Base-by-base conservation (phyloP, 1,140 invertebrate species). In the Hylaeus volcanicus region DNA sequence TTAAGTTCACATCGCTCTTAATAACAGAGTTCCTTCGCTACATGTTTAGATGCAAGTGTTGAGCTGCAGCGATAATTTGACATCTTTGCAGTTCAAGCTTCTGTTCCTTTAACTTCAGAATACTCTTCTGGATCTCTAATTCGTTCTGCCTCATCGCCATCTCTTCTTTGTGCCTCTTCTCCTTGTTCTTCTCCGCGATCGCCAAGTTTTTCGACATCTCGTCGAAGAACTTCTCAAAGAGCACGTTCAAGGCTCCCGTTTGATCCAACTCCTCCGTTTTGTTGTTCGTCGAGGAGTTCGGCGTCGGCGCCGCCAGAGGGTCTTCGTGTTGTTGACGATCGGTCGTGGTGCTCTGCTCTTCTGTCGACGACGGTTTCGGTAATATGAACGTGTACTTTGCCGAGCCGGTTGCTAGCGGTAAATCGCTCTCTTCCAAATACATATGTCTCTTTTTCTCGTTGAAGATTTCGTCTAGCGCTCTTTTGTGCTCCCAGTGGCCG, bases 401-500 rank as follows among this genome's bases (percentile, higher is more conserved):
- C 0, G 88, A 86, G 12, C 74, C 74, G 12, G 39, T 74, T 0
- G 85, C 15, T 4, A 82, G 11, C 2, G 86, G 80, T 70, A 83
- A 83, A 55, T 89, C 90, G 8, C 43, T 84, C 14, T 88, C 79
- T 8, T 90, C 81, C 39, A 91, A 48, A 61, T 90, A 91, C 63
- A 85, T 58, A 48, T 88, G 86, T 6, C 75, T 84, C 45, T 83
- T 87, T 63, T 84, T 89, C 43, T 91, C 89, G 6, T 82, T 79
- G n/a, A 91, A 91, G 41, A 91, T 91, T 75, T 91, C 90, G 43
- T 91, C 90, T 48, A 91, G 48, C 1, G 89, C 90, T 74, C 79
- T 88, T 66, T 89, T 91, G 14, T 91, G 90, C 12, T 91, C 90
- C 90, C 90, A 91, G 43, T 90, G 85, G 5, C 90, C 90, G 12